Percentiles rank a stretch among this genome's conserved stretches.
phyloP scores from a whole-genome alignment of 2,113 vertebrate genomes.

The Struthidea cinerea region DNA sequence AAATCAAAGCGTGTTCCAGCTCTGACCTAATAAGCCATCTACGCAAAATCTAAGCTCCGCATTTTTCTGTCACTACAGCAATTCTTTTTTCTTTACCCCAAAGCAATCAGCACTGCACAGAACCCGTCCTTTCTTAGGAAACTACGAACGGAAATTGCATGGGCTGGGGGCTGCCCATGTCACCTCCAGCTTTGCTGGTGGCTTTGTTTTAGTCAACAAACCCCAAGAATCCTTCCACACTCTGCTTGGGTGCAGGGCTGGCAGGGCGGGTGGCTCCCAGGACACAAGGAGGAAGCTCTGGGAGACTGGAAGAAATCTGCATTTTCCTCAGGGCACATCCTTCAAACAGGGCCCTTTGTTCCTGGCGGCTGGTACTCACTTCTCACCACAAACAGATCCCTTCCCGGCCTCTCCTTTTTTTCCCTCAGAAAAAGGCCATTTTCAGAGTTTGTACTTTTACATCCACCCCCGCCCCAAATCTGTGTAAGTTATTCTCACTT shows the following conservation, averaged over 20 bases:
- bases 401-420: background rate
- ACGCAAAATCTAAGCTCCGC: background rate
- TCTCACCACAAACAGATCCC: background rate
- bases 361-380: background rate
- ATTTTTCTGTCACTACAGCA: background rate
- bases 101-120: background rate
- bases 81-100: background rate
- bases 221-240: background rate
- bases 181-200: background rate
- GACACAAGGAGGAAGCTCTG: background rate
- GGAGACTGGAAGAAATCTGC: background rate
- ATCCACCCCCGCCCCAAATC: background rate
- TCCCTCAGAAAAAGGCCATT: background rate
- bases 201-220: background rate
- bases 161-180: background rate
- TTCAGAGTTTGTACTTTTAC: conserved; percentile 13
- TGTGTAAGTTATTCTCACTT: conserved; percentile 1
- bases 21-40: conserved; percentile 9
- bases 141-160: rapidly evolving
- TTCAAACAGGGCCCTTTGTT: background rate
- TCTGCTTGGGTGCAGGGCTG: background rate
- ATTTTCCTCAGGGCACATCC: background rate
- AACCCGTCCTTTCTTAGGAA: background rate
- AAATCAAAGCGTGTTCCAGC: conserved; percentile 31
- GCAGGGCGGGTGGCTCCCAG: background rate